These are phyloP conservation scores for Cinclus mexicanus DNA, from an alignment of 2,113 vertebrate genomes.

Conservation along the genomic window DNA sequence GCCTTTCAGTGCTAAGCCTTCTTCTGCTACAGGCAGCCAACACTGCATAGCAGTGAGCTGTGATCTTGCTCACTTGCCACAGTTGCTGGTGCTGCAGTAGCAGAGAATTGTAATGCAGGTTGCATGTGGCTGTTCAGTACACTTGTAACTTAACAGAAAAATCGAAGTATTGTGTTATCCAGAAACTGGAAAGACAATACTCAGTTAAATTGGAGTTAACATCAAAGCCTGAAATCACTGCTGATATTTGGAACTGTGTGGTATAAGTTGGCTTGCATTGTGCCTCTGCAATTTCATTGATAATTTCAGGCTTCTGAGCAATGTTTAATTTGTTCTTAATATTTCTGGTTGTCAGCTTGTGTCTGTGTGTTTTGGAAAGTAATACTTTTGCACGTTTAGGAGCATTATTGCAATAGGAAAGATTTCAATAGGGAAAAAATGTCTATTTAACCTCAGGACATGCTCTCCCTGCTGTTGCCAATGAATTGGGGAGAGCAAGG, in stretches of 20 bases:
- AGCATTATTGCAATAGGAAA: neutral
- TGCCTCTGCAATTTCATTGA: neutral
- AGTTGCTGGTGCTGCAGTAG: neutral
- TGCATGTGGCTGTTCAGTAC: neutral
- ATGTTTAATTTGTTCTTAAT: neutral
- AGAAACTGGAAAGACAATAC: neutral
- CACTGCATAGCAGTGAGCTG: neutral
- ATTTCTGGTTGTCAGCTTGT: neutral
- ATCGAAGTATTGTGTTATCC: neutral
- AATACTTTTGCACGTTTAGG: neutral
- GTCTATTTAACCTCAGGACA: rapidly evolving
- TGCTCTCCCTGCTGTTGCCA: neutral
- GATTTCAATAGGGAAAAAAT: neutral
- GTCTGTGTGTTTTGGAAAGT: neutral
- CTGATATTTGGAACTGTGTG: neutral
- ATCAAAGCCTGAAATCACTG: neutral
- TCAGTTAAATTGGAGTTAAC: neutral
- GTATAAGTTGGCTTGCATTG: neutral
- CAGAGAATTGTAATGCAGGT: neutral
- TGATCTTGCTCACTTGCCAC: neutral
- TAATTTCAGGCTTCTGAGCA: neutral
- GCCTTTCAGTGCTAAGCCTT: neutral
- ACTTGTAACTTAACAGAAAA: neutral
- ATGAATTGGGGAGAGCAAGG: neutral
- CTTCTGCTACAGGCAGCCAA: neutral